phyloP scores from a whole-genome alignment of 1,140 invertebrate species.

The Mycetomoellerius zeteki region DNA sequence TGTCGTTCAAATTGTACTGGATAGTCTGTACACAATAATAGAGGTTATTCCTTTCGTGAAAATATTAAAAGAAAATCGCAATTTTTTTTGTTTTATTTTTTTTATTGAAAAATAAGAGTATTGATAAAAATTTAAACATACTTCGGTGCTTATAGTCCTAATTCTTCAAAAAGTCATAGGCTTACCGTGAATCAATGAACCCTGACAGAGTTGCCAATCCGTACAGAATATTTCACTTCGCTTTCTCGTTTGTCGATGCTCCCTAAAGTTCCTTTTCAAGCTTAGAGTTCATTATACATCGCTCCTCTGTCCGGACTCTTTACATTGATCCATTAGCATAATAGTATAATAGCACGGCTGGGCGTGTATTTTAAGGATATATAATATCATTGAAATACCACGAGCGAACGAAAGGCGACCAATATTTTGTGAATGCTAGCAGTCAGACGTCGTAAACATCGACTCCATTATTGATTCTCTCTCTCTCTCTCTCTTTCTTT shows the following conservation, averaged over 20 bases:
- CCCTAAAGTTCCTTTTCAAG: neutral
- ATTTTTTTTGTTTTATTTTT: neutral
- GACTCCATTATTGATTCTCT: constrained; percentile 31
- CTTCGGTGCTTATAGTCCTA: neutral
- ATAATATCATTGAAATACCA: constrained; percentile 16
- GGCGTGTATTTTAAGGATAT: neutral
- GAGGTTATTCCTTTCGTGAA: neutral
- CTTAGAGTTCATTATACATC: neutral
- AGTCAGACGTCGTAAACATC: constrained; percentile 68
- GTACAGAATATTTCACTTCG: neutral
- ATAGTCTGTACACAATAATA: neutral
- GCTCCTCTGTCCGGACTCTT: neutral
- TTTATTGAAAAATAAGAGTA: neutral
- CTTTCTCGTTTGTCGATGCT: neutral
- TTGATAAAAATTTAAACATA: neutral
- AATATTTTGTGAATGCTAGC: constrained; percentile 61
- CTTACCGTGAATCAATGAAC: neutral
- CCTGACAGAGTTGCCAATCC: neutral
- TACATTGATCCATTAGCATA: constrained; percentile 11
- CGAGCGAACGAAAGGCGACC: constrained; percentile 44
- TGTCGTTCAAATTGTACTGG: neutral
- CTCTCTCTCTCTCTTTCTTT: neutral
- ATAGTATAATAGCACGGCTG: neutral
- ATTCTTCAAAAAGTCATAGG: neutral
- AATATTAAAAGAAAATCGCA: neutral